Evolutionary conservation across 2,113 vertebrate species (phyloP), one percentile per base, ranked within the genome.

Genomic region (Polyodon spathula): DNA sequence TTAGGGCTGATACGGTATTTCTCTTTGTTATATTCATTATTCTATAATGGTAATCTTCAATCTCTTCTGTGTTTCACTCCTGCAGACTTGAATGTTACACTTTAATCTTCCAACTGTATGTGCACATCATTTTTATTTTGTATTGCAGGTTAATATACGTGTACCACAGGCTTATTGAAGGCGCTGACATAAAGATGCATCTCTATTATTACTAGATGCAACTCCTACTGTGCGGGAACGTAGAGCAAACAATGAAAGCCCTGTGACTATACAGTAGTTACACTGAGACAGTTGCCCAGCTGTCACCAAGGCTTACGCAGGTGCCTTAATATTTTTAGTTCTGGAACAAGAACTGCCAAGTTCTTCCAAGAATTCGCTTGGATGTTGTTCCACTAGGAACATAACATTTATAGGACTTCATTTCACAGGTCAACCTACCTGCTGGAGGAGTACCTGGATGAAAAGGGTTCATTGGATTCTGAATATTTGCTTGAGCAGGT

Each of bases 401-500:
- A 27, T 27, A 27, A 27, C 27, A 27, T 27, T 27, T 27, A 27
- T 27, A 27, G 27, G 27, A 27, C 27, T 3, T 2, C 27, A 27
- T 27, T 27, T 27, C 27, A 27, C 27, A 27, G 27, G 27, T 27
- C 43, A 54, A 79, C 77, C 86, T 81, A 92, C 79, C 84, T 90
- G 78, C 73, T 77, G 65, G 81, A 85, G 73, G 78, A 87, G 73
- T 82, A 81, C 56, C 0, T 14, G 77, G 85, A 74, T 67, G 78
- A 73, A 76, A 79, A 81, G 80, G 78, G 70, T 64, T 84, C 66
- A 68, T 78, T 65, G 64, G 72, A 75, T 68, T 72, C 54, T 66
- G 70, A 70, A 48, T 46, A 63, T 17, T 67, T 76, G 69, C 67
- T 81, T 68, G 64, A 64, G 67, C 77, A 71, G 62, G 73, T 71